phyloP scores from a whole-genome alignment of 1,140 invertebrate genomes.

The Trichogramma pretiosum region DNA sequence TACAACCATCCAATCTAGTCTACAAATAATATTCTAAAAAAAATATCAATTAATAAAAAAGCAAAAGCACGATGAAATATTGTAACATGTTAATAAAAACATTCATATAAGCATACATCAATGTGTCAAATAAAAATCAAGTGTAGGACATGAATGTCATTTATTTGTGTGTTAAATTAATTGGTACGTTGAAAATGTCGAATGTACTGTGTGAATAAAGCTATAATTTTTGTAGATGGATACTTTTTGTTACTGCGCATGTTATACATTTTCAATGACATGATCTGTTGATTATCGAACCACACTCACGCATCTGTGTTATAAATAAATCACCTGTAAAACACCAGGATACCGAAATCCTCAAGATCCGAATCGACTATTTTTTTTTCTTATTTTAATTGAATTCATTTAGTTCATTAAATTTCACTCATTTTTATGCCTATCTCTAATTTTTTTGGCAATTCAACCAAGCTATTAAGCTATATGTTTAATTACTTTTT shows the following conservation, averaged over 20 bases:
- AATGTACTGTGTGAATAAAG: conserved; percentile 12
- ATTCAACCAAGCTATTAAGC: conserved; percentile 23
- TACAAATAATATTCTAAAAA: no score
- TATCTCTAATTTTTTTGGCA: conserved; percentile 6
- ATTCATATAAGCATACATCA: no score
- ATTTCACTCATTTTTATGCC: not conserved
- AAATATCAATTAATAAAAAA: no score
- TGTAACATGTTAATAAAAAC: no score
- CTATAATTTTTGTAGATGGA: conserved; percentile 12
- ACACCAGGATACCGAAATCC: not conserved
- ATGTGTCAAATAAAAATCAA: no score
- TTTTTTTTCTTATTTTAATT: not conserved
- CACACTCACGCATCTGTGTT: no score
- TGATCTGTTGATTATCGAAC: not conserved
- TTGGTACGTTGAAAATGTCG: conserved; percentile 2
- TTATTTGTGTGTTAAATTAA: conserved; percentile 11
- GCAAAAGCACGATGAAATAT: no score
- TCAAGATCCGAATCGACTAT: no score
- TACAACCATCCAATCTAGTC: no score
- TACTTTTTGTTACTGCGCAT: not conserved
- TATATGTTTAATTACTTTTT: no score
- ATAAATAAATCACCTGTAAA: not conserved
- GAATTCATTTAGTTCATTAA: not conserved
- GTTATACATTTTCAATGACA: not conserved
- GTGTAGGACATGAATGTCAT: no score